Evolutionary conservation across 2,113 vertebrate species (phyloP), one percentile per base, ranked within the genome.

Genomic region (Rallus limicola): DNA sequence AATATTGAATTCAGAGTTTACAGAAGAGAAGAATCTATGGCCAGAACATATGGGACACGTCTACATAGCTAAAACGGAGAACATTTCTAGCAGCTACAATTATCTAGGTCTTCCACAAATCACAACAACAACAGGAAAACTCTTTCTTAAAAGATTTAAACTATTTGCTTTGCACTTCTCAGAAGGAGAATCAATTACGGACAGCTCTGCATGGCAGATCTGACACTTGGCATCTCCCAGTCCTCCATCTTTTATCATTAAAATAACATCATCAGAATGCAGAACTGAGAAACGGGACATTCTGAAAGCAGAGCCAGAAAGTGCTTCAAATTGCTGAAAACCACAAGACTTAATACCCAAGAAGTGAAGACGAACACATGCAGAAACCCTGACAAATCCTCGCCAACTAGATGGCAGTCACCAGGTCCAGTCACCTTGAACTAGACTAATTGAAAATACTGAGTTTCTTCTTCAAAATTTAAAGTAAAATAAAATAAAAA

Each of bases 31-130:
- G 5, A 65, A 18, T 2, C 60, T 52, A 69, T 2, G 48, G 14
- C 5, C 10, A 83, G 28, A 56, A 58, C 11, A 44, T 5, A 83
- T 0, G 0, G 23, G 44, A 58, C 26, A n/a, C 0, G 2, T 63
- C 29, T 14, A 36, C 2, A 1, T 1, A 58, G 13, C 34, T 62
- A 74, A 77, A 53, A 0, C 68, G 8, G 28, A 87, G 38, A 90
- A 48, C 28, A 71, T 5, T 60, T 72, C 16, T 29, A 56, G 44
- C 38, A 93, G 44, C 20, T 48, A 62, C 18, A 24, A 4, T 50
- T 63, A 74, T 3, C 4, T 33, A 72, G 6, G 10, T 69, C 53
- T 86, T 86, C 36, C 40, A 65, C 40, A 81, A 38, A 6, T 65
- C 74, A 46, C 50, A 78, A 59, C 12, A 24, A 36, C 5, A 33